Base-by-base conservation (phyloP, 2,888 invertebrate genomes). In the Gymnosoma rotundatum region DNA sequence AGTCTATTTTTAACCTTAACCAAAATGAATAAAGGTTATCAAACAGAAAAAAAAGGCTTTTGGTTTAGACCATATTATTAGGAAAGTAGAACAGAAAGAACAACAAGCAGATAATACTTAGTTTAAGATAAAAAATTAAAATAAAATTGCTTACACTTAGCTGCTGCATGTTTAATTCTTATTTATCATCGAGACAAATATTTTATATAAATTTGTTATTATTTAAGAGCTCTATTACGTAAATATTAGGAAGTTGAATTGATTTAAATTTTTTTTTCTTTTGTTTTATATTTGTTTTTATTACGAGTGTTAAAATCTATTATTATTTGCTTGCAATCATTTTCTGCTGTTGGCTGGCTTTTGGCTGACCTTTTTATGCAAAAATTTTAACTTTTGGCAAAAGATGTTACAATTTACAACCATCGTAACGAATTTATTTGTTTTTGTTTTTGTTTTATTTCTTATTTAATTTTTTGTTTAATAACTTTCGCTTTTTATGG, bases 341-440 rank as follows among this genome's bases (percentile, higher is more conserved):
- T 48, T 48, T 42, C 18, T 45, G 72, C 36, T 60, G 56, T 38
- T 38, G 5, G 14, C 16, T 70, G 72, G 38, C 50, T 73, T 50
- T 61, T 73, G 72, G 60, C 50, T 73, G 72, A 73, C 61, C 72
- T 73, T 73, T 72, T 73, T 73, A 73, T 73, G 50, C 50, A 12
- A 73, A n/a, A 73, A 73, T 52, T 60, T 61, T 38, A 73, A 52
- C 72, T 73, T 52, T 73, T 73, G 61, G 61, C 72, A 73, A 70
- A 36, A 50, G n/a, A 52, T 50, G 48, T 38, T 18, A 58, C 25
- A 45, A 50, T 16, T 21, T 36, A 16, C 50, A 38, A 20, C 50
- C 50, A 61, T 50, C 50, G 50, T 73, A 21, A 60, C 48, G 25
- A 70, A 58, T 20, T 36, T 36, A 14, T n/a, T 21, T 61, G 50